phyloP scores from a whole-genome alignment of 2,888 invertebrate genomes.

The Parnassius apollo region DNA sequence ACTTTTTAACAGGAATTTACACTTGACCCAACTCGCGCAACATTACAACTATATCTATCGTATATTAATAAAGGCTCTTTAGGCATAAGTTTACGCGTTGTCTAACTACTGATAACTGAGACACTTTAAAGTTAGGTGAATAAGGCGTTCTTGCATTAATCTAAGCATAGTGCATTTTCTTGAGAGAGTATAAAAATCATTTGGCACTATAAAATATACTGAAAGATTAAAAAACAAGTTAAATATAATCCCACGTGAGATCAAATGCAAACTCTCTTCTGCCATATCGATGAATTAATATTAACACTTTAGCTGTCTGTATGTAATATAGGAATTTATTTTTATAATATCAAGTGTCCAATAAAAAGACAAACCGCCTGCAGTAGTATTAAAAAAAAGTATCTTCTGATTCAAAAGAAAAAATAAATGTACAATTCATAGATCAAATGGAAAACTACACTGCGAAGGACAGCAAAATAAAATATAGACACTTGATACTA shows the following conservation, averaged over 20 bases:
- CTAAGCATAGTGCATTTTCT: neutral
- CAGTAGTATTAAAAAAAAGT: neutral
- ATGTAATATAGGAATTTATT: neutral
- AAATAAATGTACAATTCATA: neutral
- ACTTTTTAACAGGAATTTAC: too few species aligned
- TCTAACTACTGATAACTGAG: slow-evolving; percentile 6
- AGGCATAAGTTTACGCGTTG: slow-evolving; percentile 28
- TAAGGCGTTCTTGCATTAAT: neutral
- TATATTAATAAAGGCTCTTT: slow-evolving; percentile 20
- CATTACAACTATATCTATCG: slow-evolving; percentile 13
- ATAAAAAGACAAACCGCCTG: neutral
- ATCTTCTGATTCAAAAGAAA: neutral
- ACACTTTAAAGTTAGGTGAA: neutral
- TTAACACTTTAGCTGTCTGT: neutral
- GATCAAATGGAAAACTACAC: neutral
- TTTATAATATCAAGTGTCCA: neutral
- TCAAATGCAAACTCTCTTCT: slow-evolving; percentile 16
- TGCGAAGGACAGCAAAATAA: neutral
- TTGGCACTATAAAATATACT: slow-evolving; percentile 48
- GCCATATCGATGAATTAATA: slow-evolving; percentile 1
- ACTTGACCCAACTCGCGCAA: too few species aligned
- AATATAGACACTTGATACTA: slow-evolving; percentile 9
- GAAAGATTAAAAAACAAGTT: slow-evolving; percentile 33
- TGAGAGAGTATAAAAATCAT: slow-evolving; percentile 11
- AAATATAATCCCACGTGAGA: slow-evolving; percentile 18